A percentile compares a stretch with the other conserved stretches of the same genome.
These are phyloP conservation scores for Willowsia nigromaculata DNA, from an alignment of 2,888 invertebrate species.

Conservation along the genomic window DNA sequence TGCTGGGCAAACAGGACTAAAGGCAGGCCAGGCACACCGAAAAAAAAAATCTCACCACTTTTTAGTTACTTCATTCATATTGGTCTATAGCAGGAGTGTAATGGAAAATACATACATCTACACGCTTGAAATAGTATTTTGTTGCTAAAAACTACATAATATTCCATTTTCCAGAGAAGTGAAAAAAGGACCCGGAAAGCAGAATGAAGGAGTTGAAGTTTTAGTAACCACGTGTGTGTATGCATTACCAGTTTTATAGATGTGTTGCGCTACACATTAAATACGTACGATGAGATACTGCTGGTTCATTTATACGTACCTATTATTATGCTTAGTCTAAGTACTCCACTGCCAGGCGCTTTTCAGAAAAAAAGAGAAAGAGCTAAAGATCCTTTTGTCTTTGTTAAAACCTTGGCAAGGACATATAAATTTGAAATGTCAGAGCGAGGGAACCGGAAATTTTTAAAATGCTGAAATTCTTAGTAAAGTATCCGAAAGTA, in stretches of 20 bases:
- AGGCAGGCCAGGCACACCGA: neutral
- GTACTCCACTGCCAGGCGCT: neutral
- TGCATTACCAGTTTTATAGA: neutral
- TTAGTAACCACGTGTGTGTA: constrained; percentile 40
- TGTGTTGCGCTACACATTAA: constrained; percentile 7
- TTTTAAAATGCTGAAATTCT: constrained; percentile 64
- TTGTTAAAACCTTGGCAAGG: constrained; percentile 59
- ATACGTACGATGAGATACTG: constrained; percentile 5
- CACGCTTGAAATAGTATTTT: constrained; percentile 31
- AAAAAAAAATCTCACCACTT: neutral
- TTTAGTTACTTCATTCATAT: constrained; percentile 22
- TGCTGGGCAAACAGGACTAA: neutral
- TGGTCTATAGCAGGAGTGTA: neutral
- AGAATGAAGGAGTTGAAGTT: constrained; percentile 9
- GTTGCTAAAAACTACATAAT: constrained; percentile 39
- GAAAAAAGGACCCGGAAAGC: constrained; percentile 47
- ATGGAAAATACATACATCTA: constrained; percentile 25
- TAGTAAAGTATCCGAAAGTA: constrained; percentile 61
- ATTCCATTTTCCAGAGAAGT: constrained; percentile 47
- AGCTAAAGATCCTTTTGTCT: constrained; percentile 55
- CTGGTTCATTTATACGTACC: neutral
- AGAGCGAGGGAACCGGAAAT: constrained; percentile 64
- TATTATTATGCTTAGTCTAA: neutral
- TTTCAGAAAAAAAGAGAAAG: neutral
- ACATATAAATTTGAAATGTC: constrained; percentile 57